Evolutionary conservation across 1,140 invertebrate species (phyloP).

Genomic region (Chrysomallon squamiferum): DNA sequence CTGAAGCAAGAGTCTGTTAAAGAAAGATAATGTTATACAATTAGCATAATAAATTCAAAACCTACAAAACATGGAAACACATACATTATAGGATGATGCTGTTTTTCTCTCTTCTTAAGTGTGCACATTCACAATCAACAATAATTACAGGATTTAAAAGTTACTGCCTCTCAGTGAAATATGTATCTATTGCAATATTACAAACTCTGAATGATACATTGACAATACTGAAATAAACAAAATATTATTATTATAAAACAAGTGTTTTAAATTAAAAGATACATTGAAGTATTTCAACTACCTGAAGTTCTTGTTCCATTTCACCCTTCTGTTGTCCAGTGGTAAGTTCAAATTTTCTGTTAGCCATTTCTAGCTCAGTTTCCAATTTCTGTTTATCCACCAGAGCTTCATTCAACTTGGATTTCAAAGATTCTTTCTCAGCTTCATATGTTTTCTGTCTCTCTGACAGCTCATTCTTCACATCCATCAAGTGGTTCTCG

Average conservation of each 20-base stretch:
- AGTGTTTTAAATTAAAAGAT: no score
- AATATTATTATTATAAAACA: no score
- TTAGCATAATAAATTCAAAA: background rate
- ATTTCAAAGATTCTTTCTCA: constrained; percentile 46
- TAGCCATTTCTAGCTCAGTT: constrained; percentile 46
- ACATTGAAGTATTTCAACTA: no score
- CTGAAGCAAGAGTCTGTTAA: constrained; percentile 42
- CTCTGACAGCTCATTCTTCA: constrained; percentile 57
- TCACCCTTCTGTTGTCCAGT: constrained; percentile 52
- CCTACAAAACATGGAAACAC: background rate
- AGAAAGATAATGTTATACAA: background rate
- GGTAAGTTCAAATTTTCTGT: constrained; percentile 50
- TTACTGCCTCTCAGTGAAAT: no score
- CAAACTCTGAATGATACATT: no score
- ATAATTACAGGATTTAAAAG: no score
- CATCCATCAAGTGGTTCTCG: constrained; percentile 16
- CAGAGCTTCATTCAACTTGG: constrained; percentile 40
- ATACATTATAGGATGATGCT: background rate
- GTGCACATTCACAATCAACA: no score
- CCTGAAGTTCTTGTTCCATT: constrained; percentile 50
- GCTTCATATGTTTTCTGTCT: constrained; percentile 51
- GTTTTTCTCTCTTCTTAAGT: background rate
- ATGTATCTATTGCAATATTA: no score
- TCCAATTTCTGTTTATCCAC: constrained; percentile 47
- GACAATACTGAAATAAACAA: no score